Evolutionary conservation across 2,888 invertebrate genomes (phyloP), one percentile per base, ranked within the genome.

Genomic region (Macrophya annulata): DNA sequence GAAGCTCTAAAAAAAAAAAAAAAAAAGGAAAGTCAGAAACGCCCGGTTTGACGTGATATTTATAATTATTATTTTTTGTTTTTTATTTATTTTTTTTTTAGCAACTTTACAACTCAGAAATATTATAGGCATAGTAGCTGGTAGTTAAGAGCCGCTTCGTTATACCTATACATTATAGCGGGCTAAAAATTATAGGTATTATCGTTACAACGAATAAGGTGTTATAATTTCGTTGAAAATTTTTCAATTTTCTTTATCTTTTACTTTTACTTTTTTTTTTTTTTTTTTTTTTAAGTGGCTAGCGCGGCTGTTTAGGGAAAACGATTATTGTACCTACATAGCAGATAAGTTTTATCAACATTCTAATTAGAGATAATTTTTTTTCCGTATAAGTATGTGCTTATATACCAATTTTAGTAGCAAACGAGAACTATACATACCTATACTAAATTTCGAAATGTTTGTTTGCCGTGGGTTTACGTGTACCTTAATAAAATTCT

Each of bases 361-460:
- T 74, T 45, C 45, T 74, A 74, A 74, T 74, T 45, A 12, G 45
- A 45, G 45, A 74, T 45, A 45, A 74, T 45, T 71, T 71, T 21
- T 3, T 31, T 12, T 17, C 4, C 55, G 65, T 45, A n/a, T 45
- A n/a, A 31, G n/a, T 74, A 74, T 74, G 21, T 10, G 43, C 17
- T 37, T 31, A 31, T 2, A 31, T 55, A 8, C 55, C n/a, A 2
- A n/a, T 55, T n/a, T 8, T n/a, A 21, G 45, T 8, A 12, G 45
- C 4, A 45, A n/a, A 8, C 12, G 31, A 10, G 31, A 15, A 77
- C 43, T 8, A 51, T 17, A n/a, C n/a, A n/a, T n/a, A n/a, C n/a
- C n/a, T n/a, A 21, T 40, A 21, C 25, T 4, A 4, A 21, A 77
- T 77, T 77, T 77, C 37, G 77, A 37, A 55, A 76, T 48, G 31